Conservation (phyloP, 2,888 invertebrate genomes). For the Drosophila nr. perissopoda region DNA sequence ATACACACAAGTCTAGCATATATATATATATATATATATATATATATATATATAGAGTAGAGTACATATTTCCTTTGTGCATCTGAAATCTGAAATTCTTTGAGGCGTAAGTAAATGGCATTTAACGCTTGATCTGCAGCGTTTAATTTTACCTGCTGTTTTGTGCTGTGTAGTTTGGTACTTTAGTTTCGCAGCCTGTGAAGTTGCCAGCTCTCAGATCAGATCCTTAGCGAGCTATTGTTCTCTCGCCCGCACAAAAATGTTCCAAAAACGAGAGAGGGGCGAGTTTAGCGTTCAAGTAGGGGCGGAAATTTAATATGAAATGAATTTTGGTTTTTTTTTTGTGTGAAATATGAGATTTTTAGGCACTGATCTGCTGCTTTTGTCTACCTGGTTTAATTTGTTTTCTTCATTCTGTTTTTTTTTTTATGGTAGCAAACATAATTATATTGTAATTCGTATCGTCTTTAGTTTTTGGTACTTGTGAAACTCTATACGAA, state of each 20-base stretch:
- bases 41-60: not conserved
- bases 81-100: slow-evolving; percentile 55
- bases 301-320: slow-evolving; percentile 84
- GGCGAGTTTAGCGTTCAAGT: slow-evolving; percentile 51
- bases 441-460: slow-evolving; percentile 51
- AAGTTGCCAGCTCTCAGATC: slow-evolving; percentile 29
- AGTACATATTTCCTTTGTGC: slow-evolving; percentile 9
- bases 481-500: slow-evolving; percentile 59
- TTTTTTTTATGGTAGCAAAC: slow-evolving; percentile 14
- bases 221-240: slow-evolving; percentile 63
- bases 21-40: not conserved
- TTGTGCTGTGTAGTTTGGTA: slow-evolving; percentile 24
- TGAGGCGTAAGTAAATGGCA: slow-evolving; percentile 82
- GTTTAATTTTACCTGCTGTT: slow-evolving; percentile 69
- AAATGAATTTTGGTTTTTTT: slow-evolving; percentile 45
- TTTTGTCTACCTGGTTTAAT: slow-evolving; percentile 57
- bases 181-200: slow-evolving; percentile 48
- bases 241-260: slow-evolving; percentile 65
- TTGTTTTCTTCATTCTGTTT: slow-evolving; percentile 13
- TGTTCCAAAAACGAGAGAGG: slow-evolving; percentile 12
- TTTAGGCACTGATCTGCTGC: slow-evolving; percentile 54
- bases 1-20: slow-evolving; percentile 18
- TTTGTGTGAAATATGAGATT: slow-evolving; percentile 73
- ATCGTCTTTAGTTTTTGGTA: slow-evolving; percentile 30
- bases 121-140: slow-evolving; percentile 83